Base-by-base conservation (phyloP, 2,888 invertebrate genomes). In the Caenorhabditis angaria region DNA sequence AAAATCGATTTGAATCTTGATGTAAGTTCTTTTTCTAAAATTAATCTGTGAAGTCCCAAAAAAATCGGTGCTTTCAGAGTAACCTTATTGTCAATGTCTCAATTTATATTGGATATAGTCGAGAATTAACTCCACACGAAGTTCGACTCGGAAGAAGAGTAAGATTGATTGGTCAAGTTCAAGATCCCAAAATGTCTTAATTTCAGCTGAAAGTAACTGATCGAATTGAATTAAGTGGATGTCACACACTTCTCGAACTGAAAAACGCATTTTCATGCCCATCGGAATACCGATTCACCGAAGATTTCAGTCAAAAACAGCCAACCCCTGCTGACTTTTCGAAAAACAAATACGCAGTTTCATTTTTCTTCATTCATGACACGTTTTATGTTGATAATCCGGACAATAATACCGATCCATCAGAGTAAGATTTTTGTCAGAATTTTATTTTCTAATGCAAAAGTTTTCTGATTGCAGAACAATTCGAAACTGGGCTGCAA, bases 201-300 rank as follows among this genome's bases (percentile, higher is more conserved):
- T 24, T 67, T 53, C 57, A 80, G 77, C 29, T 82, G 64, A 81
- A 80, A 75, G 67, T 87, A 10, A 86, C 87, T 22, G 91, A 91
- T 78, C 91, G 92, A 3, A 90, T 92, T 71, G 88, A 91, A n/a
- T 90, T 92, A 0, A 88, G 92, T 20, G 92, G 93, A 0, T 88
- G 89, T 12, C 92, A 93, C 86, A 90, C 89, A 27, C 89, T 95
- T 75, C 89, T 91, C 14, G 91, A 91, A 53, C 88, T 95, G 50
- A 90, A 93, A 5, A 93, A 94, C 85, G 90, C 91, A 77, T 91
- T 95, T 76, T 89, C 90, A n/a, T 95, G 95, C 87, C 88, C 91
- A 55, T 91, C 92, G 75, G 93, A 94, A 88, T 84, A 87, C 24
- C 83, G 88, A 2, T 84, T 88, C n/a, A 82, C 88, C 10, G 88